These are phyloP conservation scores for Lacerta viridis DNA, from an alignment of 2,797 vertebrate species.

Conservation along the genomic window DNA sequence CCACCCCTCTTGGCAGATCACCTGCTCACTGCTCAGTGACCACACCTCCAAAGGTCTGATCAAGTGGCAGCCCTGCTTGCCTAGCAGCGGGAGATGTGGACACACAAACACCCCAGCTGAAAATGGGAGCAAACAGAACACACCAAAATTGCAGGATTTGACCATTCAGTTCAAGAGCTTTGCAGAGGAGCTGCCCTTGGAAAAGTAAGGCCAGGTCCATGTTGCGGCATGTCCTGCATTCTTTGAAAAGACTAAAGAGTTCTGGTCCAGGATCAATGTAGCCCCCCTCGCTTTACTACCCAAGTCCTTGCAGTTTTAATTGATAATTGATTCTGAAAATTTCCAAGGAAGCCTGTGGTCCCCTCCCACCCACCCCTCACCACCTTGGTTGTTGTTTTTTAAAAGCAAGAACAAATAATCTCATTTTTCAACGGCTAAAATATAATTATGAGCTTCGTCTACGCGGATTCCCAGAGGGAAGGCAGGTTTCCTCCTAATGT, in stretches of 20 bases:
- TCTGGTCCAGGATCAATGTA: neutral
- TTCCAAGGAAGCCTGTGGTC: neutral
- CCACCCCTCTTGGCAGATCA: neutral
- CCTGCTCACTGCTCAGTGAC: too few relatives aligned
- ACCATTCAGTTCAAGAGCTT: neutral
- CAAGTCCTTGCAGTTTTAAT: neutral
- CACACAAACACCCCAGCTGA: neutral
- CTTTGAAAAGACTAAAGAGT: neutral
- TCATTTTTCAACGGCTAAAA: conserved; percentile 18
- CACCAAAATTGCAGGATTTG: neutral
- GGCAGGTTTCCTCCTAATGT: neutral
- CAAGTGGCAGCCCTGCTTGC: too few relatives aligned
- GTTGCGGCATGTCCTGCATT: neutral
- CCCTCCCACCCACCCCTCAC: too few relatives aligned
- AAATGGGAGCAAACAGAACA: neutral
- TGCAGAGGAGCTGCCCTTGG: neutral
- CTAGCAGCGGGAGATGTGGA: neutral
- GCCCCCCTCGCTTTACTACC: too few relatives aligned
- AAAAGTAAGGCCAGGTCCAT: neutral
- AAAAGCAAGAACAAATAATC: neutral
- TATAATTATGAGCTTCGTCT: conserved; percentile 18
- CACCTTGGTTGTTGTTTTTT: neutral
- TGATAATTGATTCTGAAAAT: neutral
- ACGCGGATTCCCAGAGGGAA: neutral
- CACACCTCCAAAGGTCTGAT: neutral